These are phyloP conservation scores for Cephalopterus ornatus DNA, from an alignment of 2,113 vertebrate genomes.

Conservation along the genomic window DNA sequence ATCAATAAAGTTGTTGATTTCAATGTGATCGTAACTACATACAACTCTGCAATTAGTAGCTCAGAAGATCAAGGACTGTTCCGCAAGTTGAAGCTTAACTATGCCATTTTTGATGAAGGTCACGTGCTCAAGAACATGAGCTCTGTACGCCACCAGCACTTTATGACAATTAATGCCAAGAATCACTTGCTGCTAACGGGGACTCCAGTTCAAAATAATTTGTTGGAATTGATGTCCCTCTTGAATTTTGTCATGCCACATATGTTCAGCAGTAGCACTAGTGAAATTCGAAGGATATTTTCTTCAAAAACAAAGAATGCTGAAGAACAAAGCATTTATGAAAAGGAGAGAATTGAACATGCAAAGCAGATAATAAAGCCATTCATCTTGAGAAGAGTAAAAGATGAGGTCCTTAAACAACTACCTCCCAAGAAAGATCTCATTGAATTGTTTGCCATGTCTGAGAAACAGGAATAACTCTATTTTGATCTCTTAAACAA, in stretches of 20 bases:
- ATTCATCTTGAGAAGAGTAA: conserved; percentile 93
- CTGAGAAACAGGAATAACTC: conserved; percentile 85
- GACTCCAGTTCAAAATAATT: conserved; percentile 95
- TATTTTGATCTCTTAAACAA: conserved; percentile 83
- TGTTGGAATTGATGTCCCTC: conserved; percentile 94
- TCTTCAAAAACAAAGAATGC: conserved; percentile 87
- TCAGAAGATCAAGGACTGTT: conserved; percentile 89
- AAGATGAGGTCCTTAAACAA: conserved; percentile 93
- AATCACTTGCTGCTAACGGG: conserved; percentile 91
- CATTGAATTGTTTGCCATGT: conserved; percentile 87
- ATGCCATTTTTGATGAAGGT: conserved; percentile 95
- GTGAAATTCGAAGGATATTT: conserved; percentile 94
- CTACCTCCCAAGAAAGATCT: conserved; percentile 88
- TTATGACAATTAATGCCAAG: conserved; percentile 94
- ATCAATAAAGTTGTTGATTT: conserved; percentile 80
- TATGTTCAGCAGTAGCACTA: conserved; percentile 94
- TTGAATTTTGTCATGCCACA: conserved; percentile 98
- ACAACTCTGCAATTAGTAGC: conserved; percentile 89
- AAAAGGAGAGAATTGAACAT: conserved; percentile 91
- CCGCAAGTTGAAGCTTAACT: conserved; percentile 83
- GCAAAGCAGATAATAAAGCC: conserved; percentile 98
- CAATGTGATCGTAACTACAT: conserved; percentile 92
- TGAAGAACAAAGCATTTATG: conserved; percentile 89
- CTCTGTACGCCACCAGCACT: conserved; percentile 89
- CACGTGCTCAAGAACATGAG: conserved; percentile 99